Conservation (phyloP, 1,140 invertebrate genomes). For the Caenorhabditis latens region DNA sequence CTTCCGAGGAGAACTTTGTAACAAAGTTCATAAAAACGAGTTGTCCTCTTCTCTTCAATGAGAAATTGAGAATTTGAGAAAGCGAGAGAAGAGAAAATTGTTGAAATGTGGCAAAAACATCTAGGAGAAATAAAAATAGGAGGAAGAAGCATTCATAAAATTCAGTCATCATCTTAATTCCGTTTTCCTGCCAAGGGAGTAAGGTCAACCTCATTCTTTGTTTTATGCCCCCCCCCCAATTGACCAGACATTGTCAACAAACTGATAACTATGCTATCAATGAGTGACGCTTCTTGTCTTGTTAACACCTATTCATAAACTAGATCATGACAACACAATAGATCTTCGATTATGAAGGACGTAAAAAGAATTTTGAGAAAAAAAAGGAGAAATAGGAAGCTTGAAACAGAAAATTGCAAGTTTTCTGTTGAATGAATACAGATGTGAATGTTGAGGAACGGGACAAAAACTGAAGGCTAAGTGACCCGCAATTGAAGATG, state of each 20-base stretch:
- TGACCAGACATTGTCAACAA: slow-evolving; percentile 21
- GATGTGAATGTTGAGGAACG: neutral
- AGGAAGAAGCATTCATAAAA: neutral
- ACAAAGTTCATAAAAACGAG: slow-evolving; percentile 51
- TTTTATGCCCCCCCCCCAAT: neutral
- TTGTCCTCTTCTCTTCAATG: neutral
- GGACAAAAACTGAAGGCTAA: slow-evolving; percentile 12
- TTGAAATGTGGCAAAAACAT: neutral
- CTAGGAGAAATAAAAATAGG: too few species aligned
- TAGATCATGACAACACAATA: slow-evolving; percentile 42
- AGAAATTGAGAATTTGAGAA: neutral
- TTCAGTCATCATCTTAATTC: neutral
- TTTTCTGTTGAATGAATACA: slow-evolving; percentile 33
- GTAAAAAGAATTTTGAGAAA: neutral
- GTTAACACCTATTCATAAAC: slow-evolving; percentile 47
- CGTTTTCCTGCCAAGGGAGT: too few species aligned
- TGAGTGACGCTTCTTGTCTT: neutral
- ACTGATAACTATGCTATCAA: slow-evolving; percentile 36
- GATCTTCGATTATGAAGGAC: slow-evolving; percentile 22
- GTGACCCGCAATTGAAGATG: slow-evolving; percentile 47
- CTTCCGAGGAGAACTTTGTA: neutral
- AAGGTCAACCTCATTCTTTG: slow-evolving; percentile 42
- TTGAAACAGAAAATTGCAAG: slow-evolving; percentile 24
- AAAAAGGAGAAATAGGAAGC: neutral
- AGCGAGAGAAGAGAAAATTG: neutral